Percentiles rank a stretch among this genome's conserved stretches.
phyloP scores from a whole-genome alignment of 2,797 vertebrate species.

The Babyrousa celebensis region DNA sequence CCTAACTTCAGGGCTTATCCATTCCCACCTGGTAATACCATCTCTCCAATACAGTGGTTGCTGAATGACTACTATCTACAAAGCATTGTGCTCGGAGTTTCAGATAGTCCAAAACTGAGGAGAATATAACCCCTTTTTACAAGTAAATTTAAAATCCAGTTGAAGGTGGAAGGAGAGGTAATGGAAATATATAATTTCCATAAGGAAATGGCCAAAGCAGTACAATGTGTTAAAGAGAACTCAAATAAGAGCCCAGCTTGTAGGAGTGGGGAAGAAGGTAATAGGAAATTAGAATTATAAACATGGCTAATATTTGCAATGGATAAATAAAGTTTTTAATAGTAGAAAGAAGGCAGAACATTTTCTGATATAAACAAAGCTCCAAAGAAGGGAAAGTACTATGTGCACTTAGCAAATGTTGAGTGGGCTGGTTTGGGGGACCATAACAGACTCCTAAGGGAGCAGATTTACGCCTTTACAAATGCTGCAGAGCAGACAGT shows the following conservation, averaged over 20 bases:
- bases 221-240: background rate
- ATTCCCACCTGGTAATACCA: background rate
- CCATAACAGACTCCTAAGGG: background rate
- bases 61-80: background rate
- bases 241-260: background rate
- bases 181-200: background rate
- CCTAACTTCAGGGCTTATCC: background rate
- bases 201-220: conserved; percentile 7
- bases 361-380: background rate
- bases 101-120: background rate
- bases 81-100: background rate
- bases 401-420: background rate
- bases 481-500: background rate
- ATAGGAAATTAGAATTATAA: background rate
- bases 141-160: background rate
- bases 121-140: background rate
- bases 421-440: background rate
- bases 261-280: background rate
- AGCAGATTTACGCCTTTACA: background rate
- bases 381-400: background rate
- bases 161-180: background rate
- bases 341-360: background rate
- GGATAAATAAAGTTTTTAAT: background rate
- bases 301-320: background rate
- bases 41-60: background rate